A percentile compares a stretch with the other conserved stretches of the same genome.
These are phyloP conservation scores for human DNA, from an alignment of 2,113 vertebrate species.

Conservation along the genomic window DNA sequence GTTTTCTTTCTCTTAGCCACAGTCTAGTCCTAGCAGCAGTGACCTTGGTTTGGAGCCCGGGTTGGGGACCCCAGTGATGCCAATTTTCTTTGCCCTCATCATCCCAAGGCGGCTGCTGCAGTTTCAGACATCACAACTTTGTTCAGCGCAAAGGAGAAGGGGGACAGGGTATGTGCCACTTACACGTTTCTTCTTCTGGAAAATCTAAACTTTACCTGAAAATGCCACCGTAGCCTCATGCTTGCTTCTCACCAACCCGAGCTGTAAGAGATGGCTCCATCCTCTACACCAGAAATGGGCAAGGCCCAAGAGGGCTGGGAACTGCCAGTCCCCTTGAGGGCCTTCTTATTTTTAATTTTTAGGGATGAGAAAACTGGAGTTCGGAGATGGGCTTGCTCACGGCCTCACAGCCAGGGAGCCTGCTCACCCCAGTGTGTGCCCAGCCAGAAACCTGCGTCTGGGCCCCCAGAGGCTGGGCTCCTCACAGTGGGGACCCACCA, in stretches of 20 bases:
- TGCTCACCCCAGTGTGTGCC: too few species aligned
- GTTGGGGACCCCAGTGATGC: not conserved
- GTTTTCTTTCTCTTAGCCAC: not conserved
- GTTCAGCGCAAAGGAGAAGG: not conserved
- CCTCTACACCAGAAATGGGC: fast-evolving
- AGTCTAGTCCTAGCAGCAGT: too few species aligned
- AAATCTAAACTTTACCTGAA: not conserved
- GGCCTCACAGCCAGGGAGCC: not conserved
- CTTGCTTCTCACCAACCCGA: not conserved
- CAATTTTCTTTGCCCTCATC: not conserved
- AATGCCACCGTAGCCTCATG: too few species aligned
- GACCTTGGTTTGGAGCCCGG: not conserved
- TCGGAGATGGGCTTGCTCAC: not conserved
- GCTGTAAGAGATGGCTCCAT: not conserved
- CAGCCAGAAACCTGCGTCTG: too few species aligned
- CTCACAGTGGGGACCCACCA: too few species aligned
- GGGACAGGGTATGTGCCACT: not conserved
- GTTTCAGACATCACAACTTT: not conserved
- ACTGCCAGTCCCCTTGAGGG: not conserved
- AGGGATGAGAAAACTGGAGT: not conserved
- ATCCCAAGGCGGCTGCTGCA: not conserved
- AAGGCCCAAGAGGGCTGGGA: not conserved
- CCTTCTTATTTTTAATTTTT: not conserved
- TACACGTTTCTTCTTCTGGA: not conserved
- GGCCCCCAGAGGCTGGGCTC: too few species aligned